These are phyloP conservation scores for Notothenia coriiceps DNA, from an alignment of 2,113 vertebrate species.

Conservation along the genomic window DNA sequence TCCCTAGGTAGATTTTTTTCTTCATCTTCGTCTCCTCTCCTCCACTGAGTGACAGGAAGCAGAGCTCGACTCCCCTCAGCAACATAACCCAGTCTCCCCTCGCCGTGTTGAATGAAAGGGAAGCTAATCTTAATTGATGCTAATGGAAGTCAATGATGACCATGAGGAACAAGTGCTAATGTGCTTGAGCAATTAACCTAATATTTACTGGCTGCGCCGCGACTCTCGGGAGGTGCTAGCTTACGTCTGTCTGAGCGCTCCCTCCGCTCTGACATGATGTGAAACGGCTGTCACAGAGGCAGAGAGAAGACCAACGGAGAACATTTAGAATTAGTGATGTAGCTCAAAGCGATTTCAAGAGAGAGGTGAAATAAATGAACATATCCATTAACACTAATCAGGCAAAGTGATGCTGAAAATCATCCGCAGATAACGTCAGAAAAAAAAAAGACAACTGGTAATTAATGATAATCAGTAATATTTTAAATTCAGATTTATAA, in stretches of 20 bases:
- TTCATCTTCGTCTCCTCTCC: conserved; percentile 3
- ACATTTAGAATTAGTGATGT: conserved; percentile 9
- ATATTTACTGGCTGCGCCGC: conserved; percentile 76
- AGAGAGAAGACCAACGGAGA: not conserved
- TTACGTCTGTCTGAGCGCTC: conserved; percentile 35
- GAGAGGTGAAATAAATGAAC: conserved; percentile 10
- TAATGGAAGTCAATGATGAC: conserved; percentile 74
- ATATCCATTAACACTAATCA: not conserved
- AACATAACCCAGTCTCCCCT: conserved; percentile 31
- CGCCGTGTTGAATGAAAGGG: conserved; percentile 60
- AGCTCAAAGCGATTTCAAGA: conserved; percentile 4
- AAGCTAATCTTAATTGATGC: conserved; percentile 76
- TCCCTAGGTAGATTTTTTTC: conserved; percentile 19
- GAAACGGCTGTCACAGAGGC: conserved; percentile 16
- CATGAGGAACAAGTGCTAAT: conserved; percentile 73
- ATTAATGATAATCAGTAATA: too few species aligned
- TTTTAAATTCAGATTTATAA: too few species aligned
- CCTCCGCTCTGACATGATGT: conserved; percentile 35
- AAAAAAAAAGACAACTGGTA: not conserved
- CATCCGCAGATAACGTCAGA: conserved; percentile 1
- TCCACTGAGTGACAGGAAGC: conserved; percentile 42
- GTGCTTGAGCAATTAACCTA: conserved; percentile 79
- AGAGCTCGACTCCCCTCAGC: conserved; percentile 37
- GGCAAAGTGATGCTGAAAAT: not conserved
- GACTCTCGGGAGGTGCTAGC: conserved; percentile 63